Base-by-base conservation (phyloP, 2,888 invertebrate species). In the Gasteruption jaculator region DNA sequence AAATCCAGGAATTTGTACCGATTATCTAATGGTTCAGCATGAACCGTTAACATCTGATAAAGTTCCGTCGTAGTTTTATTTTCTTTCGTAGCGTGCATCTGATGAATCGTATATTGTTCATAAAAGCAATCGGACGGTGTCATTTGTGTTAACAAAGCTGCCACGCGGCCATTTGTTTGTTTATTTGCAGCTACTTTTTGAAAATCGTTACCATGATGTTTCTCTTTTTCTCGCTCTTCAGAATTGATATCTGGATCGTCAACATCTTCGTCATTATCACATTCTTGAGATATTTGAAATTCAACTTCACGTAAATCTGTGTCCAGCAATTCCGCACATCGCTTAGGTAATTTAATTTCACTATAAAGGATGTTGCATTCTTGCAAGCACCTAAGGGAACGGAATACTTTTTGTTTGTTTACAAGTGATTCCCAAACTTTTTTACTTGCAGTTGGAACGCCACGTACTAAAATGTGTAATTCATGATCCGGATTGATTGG, bases 341-440 rank as follows among this genome's bases (percentile, higher is more conserved):
- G 16, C 22, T 45, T 7, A 14, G 57, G 58, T 39, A 61, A 29
- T 20, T 46, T 18, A 22, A 63, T 61, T 19, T 58, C 31, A 29
- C 24, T 15, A 38, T 61, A 64, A 5, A 54, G 42, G 5, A 38
- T 44, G 50, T 63, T 61, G 36, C 49, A 50, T 14, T n/a, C 15
- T 52, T 63, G 60, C n/a, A 62, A 46, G 41, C 49, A 58, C 40
- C 35, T 10, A 36, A 63, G 46, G 10, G 57, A 52, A 14, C 48
- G 21, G 36, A 50, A 58, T 3, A 63, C 50, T 39, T 64, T 60
- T 40, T 52, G 49, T 5, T 61, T 39, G 41, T 61, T 46, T 1
- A 63, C 61, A 20, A 59, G 41, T 15, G 51, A 45, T 47, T 63
- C 51, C 61, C 60, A 62, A 16, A 61, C 48, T n/a, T 46, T 35